phyloP scores from a whole-genome alignment of 2,797 vertebrate species.

The Clangula hyemalis region DNA sequence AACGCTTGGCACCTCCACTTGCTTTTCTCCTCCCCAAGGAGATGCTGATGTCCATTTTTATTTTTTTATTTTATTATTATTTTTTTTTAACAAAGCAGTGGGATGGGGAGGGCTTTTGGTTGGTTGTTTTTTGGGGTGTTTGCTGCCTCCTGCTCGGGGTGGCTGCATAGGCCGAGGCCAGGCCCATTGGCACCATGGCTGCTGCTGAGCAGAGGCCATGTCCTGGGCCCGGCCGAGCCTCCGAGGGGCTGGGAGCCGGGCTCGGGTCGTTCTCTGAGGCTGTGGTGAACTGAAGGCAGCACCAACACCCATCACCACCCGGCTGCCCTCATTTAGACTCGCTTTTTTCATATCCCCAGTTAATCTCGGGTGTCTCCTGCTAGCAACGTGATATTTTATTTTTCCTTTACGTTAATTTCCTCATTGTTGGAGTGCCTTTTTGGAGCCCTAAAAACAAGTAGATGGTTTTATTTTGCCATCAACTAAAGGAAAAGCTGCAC shows the following conservation, averaged over 20 bases:
- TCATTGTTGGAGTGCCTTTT: background rate
- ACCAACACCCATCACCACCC: accelerated
- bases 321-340: background rate
- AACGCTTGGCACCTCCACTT: accelerated
- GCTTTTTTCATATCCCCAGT: background rate
- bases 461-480: background rate
- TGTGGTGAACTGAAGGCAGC: accelerated
- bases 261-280: accelerated
- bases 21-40: accelerated
- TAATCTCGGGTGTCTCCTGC: accelerated
- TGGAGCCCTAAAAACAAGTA: background rate
- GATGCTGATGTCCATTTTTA: accelerated
- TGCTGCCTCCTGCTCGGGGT: no score
- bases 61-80: background rate
- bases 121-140: background rate
- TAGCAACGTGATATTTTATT: background rate
- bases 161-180: no score
- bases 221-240: accelerated
- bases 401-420: background rate
- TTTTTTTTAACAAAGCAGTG: background rate
- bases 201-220: background rate
- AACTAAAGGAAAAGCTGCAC: background rate
- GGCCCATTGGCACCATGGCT: accelerated
- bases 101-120: background rate
- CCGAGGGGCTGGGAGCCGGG: background rate